Evolutionary conservation across 2,888 invertebrate species (phyloP).

Genomic region (Danaus chrysippus): DNA sequence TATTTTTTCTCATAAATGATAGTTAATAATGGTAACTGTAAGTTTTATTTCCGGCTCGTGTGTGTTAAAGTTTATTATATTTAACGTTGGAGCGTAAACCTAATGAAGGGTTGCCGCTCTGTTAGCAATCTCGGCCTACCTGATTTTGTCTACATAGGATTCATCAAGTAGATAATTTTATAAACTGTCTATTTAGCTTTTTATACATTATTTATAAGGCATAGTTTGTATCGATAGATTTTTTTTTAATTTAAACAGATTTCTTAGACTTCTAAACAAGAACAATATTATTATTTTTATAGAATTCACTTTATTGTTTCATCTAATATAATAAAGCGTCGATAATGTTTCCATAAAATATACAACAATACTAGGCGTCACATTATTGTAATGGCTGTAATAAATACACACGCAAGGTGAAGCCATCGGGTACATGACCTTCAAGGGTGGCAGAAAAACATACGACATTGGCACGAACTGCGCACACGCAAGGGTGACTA

Average conservation of each 20-base stretch:
- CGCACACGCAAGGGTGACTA: constrained; percentile 71
- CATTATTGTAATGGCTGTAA: constrained; percentile 20
- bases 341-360: constrained; percentile 28
- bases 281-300: constrained; percentile 40
- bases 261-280: too few relatives aligned
- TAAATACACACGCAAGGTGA: constrained; percentile 61
- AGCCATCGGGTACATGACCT: constrained; percentile 62
- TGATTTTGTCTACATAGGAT: constrained; percentile 53
- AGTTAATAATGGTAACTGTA: constrained; percentile 48
- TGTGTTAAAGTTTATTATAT: constrained; percentile 70
- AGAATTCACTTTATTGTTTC: not conserved
- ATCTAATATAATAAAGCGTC: too few relatives aligned
- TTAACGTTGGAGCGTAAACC: constrained; percentile 69
- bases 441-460: constrained; percentile 65
- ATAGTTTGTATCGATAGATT: too few relatives aligned
- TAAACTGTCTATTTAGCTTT: too few relatives aligned
- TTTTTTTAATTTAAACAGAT: too few relatives aligned
- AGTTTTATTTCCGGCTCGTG: constrained; percentile 64
- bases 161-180: constrained; percentile 39
- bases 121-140: constrained; percentile 61
- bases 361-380: not conserved
- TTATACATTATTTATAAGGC: too few relatives aligned
- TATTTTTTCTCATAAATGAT: too few relatives aligned
- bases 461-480: constrained; percentile 72
- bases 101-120: constrained; percentile 64